A percentile compares a stretch with the other conserved stretches of the same genome.
Evolutionary conservation across 2,113 vertebrate species (phyloP).

Genomic region (Blennius ocellaris): DNA sequence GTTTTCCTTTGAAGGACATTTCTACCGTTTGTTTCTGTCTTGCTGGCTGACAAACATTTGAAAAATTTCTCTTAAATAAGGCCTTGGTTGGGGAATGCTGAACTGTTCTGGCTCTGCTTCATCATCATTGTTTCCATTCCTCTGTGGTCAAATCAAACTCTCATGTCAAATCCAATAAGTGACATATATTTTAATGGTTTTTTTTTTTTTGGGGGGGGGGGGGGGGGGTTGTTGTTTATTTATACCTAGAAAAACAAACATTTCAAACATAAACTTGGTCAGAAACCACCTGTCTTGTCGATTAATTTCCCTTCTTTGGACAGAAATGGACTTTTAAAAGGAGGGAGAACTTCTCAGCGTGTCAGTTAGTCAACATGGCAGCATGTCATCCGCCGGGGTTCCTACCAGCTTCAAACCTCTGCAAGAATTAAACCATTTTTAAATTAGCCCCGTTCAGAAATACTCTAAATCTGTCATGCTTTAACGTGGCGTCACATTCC

Average conservation of each 20-base stretch:
- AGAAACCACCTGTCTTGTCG: background rate
- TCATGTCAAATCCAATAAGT: no score
- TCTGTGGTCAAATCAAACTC: no score
- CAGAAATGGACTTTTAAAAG: slow-evolving; percentile 23
- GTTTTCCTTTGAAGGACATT: no score
- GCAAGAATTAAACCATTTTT: slow-evolving; percentile 72
- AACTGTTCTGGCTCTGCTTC: no score
- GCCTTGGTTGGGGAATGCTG: no score
- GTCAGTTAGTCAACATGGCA: slow-evolving; percentile 52
- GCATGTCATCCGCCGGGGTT: slow-evolving; percentile 57
- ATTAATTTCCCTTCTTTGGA: background rate
- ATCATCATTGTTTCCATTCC: no score
- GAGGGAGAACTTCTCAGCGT: slow-evolving; percentile 27
- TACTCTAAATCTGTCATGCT: slow-evolving; percentile 79
- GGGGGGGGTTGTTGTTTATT: background rate
- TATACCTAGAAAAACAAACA: background rate
- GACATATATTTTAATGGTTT: no score
- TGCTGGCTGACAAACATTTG: no score
- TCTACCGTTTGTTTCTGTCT: no score
- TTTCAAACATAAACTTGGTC: background rate
- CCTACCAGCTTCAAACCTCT: slow-evolving; percentile 67
- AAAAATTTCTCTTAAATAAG: no score
- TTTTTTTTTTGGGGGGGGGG: no score
- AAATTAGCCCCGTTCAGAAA: slow-evolving; percentile 73
- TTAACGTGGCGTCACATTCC: slow-evolving; percentile 75